These are phyloP conservation scores for Bombus pyrosoma DNA, from an alignment of 1,140 invertebrate species.

Conservation along the genomic window DNA sequence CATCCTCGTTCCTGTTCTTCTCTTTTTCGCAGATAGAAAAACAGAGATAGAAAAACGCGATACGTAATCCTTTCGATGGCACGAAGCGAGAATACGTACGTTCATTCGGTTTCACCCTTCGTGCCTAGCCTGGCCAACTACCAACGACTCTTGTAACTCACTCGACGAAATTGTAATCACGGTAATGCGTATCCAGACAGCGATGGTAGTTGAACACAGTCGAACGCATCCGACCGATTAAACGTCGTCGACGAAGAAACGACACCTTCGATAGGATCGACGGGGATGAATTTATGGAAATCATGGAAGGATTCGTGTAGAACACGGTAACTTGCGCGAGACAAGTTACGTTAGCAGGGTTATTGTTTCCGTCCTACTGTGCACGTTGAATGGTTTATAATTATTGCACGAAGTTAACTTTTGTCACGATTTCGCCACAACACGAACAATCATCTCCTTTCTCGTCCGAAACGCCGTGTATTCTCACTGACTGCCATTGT, in stretches of 20 bases:
- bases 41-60: neutral
- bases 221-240: conserved; percentile 10
- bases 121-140: conserved; percentile 14
- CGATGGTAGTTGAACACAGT: neutral
- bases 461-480: neutral
- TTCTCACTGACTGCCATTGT: conserved; percentile 20
- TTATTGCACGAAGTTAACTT: conserved; percentile 12
- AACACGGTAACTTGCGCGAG: conserved; percentile 1
- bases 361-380: conserved; percentile 38
- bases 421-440: conserved; percentile 10
- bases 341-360: conserved; percentile 4
- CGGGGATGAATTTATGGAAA: conserved; percentile 27
- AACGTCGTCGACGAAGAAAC: conserved; percentile 38
- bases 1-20: neutral
- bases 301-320: neutral
- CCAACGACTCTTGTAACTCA: conserved; percentile 51
- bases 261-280: conserved; percentile 57
- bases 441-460: neutral
- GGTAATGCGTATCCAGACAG: conserved; percentile 61
- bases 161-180: conserved; percentile 69
- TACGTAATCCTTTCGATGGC: conserved; percentile 21
- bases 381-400: conserved; percentile 38
- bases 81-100: conserved; percentile 23
- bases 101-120: conserved; percentile 20
- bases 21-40: neutral